Evolutionary conservation across 2,888 invertebrate genomes (phyloP).

Genomic region (Danaus chrysippus): DNA sequence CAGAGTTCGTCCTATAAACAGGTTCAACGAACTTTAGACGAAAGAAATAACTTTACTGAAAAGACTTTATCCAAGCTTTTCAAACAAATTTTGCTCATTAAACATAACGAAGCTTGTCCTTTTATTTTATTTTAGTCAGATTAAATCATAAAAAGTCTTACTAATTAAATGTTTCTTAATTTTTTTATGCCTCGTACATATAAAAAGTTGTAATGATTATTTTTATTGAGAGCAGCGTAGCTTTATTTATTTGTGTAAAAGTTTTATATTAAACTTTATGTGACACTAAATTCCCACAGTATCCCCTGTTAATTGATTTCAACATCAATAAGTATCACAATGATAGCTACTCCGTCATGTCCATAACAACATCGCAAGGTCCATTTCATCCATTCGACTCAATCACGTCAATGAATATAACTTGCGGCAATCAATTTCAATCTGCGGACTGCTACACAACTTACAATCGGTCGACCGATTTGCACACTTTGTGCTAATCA

Average conservation of each 20-base stretch:
- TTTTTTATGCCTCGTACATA: too few relatives aligned
- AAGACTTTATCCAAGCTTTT: too few relatives aligned
- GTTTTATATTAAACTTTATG: neutral
- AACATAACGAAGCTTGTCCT: too few relatives aligned
- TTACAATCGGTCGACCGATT: conserved; percentile 48
- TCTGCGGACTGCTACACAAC: conserved; percentile 29
- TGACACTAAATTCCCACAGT: neutral
- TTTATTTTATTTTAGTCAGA: too few relatives aligned
- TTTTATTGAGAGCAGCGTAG: too few relatives aligned
- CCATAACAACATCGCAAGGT: conserved; percentile 57
- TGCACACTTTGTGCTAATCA: conserved; percentile 75
- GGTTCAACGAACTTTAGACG: too few relatives aligned
- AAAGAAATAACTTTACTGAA: too few relatives aligned
- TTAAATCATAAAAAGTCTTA: too few relatives aligned
- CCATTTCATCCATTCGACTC: conserved; percentile 63
- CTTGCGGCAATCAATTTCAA: conserved; percentile 69
- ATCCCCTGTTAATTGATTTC: conserved; percentile 11
- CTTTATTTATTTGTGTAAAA: neutral
- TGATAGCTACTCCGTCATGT: conserved; percentile 34
- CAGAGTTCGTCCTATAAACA: too few relatives aligned
- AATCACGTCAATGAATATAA: conserved; percentile 67
- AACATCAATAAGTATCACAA: conserved; percentile 17
- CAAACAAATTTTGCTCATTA: too few relatives aligned
- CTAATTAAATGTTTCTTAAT: too few relatives aligned
- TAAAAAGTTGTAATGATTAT: too few relatives aligned